Evolutionary conservation across 2,113 vertebrate genomes (phyloP).

Genomic region (Pterophyllum scalare): DNA sequence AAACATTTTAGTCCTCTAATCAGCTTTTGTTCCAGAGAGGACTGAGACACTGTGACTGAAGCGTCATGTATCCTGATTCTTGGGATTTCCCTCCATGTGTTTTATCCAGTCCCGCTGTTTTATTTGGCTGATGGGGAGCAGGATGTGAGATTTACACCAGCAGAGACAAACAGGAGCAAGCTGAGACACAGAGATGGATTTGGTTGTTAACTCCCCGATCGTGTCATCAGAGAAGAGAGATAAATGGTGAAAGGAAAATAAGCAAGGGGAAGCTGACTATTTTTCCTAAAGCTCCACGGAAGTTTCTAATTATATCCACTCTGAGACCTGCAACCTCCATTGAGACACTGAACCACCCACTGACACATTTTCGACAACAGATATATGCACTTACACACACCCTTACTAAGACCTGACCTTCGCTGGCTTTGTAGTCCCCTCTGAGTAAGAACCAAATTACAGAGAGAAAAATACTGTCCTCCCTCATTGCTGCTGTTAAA

Average conservation of each 20-base stretch:
- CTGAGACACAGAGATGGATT: slow-evolving; percentile 66
- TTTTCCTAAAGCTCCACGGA: slow-evolving; percentile 71
- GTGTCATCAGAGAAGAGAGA: slow-evolving; percentile 63
- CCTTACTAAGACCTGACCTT: slow-evolving; percentile 48
- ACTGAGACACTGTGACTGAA: slow-evolving; percentile 16
- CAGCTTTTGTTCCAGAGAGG: slow-evolving; percentile 17
- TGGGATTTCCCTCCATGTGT: slow-evolving; percentile 62
- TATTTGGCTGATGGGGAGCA: slow-evolving; percentile 66
- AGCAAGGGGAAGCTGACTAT: slow-evolving; percentile 56
- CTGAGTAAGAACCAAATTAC: slow-evolving; percentile 83
- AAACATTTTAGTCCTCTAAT: slow-evolving; percentile 11
- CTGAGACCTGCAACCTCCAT: slow-evolving; percentile 66
- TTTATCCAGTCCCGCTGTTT: slow-evolving; percentile 57
- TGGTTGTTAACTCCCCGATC: slow-evolving; percentile 54
- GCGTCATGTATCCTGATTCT: slow-evolving; percentile 25
- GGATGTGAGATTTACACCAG: slow-evolving; percentile 73
- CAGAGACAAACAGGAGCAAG: slow-evolving; percentile 60
- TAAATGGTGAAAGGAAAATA: slow-evolving; percentile 72
- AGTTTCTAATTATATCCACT: slow-evolving; percentile 80
- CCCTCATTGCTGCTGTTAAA: slow-evolving; percentile 68
- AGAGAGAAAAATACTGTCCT: slow-evolving; percentile 73
- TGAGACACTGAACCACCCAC: slow-evolving; percentile 54
- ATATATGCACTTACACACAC: slow-evolving; percentile 25
- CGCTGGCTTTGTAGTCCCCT: slow-evolving; percentile 53
- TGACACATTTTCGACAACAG: slow-evolving; percentile 44